phyloP scores from a whole-genome alignment of 2,113 vertebrate genomes.

The Crotalus horridus region DNA sequence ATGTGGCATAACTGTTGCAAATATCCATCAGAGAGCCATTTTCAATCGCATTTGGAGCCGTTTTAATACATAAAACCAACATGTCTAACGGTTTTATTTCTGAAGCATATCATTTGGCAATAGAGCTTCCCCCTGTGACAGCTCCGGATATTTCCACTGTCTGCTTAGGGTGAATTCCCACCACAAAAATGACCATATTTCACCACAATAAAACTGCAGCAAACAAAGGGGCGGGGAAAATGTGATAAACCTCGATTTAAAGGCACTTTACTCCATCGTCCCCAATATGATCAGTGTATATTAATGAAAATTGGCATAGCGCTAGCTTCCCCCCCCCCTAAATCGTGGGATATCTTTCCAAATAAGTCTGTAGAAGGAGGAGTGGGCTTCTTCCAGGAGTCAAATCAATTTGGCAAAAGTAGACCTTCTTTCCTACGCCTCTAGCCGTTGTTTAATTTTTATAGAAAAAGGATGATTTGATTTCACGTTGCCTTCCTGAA shows the following conservation, averaged over 20 bases:
- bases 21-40: slow-evolving; percentile 74
- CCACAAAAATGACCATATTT: slow-evolving; percentile 70
- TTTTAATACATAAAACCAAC: slow-evolving; percentile 79
- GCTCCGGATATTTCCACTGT: slow-evolving; percentile 60
- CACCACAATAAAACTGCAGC: slow-evolving; percentile 74
- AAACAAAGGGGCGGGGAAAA: slow-evolving; percentile 45
- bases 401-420: slow-evolving; percentile 35
- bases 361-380: slow-evolving; percentile 14
- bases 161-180: slow-evolving; percentile 68
- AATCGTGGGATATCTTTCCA: slow-evolving; percentile 39
- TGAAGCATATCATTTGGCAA: slow-evolving; percentile 57
- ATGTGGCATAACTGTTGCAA: slow-evolving; percentile 74
- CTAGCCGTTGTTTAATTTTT: not conserved
- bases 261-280: slow-evolving; percentile 62
- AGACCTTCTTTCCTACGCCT: not conserved
- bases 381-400: slow-evolving; percentile 22
- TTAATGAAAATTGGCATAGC: slow-evolving; percentile 70
- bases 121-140: slow-evolving; percentile 55
- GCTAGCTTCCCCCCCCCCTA: slow-evolving; percentile 32
- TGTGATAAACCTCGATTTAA: slow-evolving; percentile 62
- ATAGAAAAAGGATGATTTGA: not conserved
- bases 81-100: slow-evolving; percentile 63
- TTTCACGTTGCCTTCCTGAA: not conserved
- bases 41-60: slow-evolving; percentile 81
- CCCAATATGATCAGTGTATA: slow-evolving; percentile 60